Evolutionary conservation across 1,140 invertebrate species (phyloP).

Genomic region (Pseudobourletiella spinata): DNA sequence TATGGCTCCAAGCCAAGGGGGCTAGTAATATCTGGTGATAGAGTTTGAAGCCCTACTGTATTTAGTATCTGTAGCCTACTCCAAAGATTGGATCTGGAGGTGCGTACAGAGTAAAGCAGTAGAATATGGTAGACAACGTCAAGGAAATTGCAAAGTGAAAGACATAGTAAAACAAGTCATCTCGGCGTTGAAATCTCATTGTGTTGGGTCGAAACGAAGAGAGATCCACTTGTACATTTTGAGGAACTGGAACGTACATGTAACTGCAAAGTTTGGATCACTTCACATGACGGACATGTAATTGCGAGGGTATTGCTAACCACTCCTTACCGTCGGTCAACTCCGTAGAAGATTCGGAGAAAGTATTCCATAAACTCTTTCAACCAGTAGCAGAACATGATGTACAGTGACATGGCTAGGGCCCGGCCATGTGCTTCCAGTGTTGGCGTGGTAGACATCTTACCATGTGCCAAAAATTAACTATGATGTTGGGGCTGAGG

Average conservation of each 20-base stretch:
- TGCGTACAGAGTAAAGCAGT: conserved; percentile 1
- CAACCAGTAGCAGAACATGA: neutral
- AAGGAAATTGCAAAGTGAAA: conserved; percentile 1
- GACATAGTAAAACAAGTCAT: conserved; percentile 9
- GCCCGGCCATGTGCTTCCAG: neutral
- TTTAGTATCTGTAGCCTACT: too few species aligned
- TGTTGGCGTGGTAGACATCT: too few species aligned
- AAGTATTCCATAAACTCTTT: conserved; percentile 9
- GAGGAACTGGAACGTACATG: conserved; percentile 11
- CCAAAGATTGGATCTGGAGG: too few species aligned
- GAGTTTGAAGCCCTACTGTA: too few species aligned
- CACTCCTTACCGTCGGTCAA: conserved; percentile 1
- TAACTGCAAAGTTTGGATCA: neutral
- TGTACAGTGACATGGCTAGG: neutral
- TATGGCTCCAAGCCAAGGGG: too few species aligned
- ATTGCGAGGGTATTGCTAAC: neutral
- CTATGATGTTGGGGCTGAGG: too few species aligned
- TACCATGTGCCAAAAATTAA: too few species aligned
- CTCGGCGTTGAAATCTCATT: neutral
- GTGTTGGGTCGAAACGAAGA: neutral
- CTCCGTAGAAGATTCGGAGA: neutral
- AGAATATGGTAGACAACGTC: neutral
- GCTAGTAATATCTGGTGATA: too few species aligned
- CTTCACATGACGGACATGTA: neutral
- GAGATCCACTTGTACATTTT: conserved; percentile 1